These are phyloP conservation scores for Stenotaenia linearis DNA, from an alignment of 2,888 invertebrate genomes.

Conservation along the genomic window DNA sequence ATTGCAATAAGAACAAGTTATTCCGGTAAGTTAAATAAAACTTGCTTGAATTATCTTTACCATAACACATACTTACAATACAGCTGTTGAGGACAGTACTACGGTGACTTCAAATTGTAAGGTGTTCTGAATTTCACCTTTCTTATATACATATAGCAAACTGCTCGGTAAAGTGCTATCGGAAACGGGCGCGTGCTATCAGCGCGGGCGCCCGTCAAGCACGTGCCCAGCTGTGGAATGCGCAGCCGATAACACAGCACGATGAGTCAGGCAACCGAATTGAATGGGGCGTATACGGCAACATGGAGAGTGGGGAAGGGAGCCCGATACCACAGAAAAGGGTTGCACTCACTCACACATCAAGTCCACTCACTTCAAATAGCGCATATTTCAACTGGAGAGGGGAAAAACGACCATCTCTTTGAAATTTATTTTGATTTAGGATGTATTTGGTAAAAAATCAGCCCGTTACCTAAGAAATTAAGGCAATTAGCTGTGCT, in stretches of 20 bases:
- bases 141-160: background rate
- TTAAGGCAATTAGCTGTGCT: background rate
- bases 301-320: constrained; percentile 1
- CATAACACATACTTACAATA: background rate
- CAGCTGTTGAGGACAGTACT: background rate
- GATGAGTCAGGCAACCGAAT: constrained; percentile 30
- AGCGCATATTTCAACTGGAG: background rate
- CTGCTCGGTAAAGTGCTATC: background rate
- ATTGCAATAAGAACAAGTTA: too few species aligned
- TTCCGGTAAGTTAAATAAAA: too few species aligned
- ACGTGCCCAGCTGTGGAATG: constrained; percentile 31
- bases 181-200: background rate
- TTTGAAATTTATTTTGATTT: background rate
- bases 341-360: background rate
- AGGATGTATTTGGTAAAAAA: background rate
- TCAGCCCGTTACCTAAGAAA: background rate
- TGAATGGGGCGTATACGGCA: constrained; percentile 23
- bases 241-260: constrained; percentile 29
- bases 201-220: background rate
- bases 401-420: background rate
- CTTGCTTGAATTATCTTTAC: too few species aligned
- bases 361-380: constrained; percentile 5
- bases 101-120: background rate
- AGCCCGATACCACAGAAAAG: background rate
- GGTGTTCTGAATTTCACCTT: background rate